These are phyloP conservation scores for Lycodopsis pacificus DNA, from an alignment of 2,797 vertebrate genomes.

Conservation along the genomic window DNA sequence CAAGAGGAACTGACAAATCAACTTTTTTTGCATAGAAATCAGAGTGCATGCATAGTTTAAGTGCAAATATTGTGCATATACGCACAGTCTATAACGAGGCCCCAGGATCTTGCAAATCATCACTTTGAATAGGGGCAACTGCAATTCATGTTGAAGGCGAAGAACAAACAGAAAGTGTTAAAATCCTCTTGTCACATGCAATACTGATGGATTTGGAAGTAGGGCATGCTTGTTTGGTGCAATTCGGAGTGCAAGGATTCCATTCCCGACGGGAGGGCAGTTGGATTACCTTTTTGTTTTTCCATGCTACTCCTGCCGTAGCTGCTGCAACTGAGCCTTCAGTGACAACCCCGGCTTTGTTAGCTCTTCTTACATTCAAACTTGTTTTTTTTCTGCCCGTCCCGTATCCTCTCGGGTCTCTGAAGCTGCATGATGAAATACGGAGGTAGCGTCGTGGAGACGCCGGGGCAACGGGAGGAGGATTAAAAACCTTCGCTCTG, in stretches of 20 bases:
- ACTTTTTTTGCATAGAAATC: background rate
- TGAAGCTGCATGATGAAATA: conserved; percentile 70
- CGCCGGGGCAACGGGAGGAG: conserved; percentile 30
- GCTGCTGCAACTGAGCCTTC: conserved; percentile 43
- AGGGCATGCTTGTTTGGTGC: conserved; percentile 22
- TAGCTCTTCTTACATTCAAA: conserved; percentile 52
- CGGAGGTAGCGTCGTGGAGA: conserved; percentile 49
- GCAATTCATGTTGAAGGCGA: conserved; percentile 14
- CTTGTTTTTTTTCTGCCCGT: conserved; percentile 63
- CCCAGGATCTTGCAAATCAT: background rate
- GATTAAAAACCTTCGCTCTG: conserved; percentile 63
- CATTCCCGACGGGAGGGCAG: conserved; percentile 28
- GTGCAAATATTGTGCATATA: background rate
- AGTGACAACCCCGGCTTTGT: conserved; percentile 39
- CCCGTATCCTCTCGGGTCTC: conserved; percentile 54
- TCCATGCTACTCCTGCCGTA: conserved; percentile 27
- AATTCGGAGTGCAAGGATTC: conserved; percentile 26
- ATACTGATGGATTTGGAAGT: conserved; percentile 30
- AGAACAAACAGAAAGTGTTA: conserved; percentile 25
- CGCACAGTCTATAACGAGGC: background rate
- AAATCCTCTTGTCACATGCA: conserved; percentile 26
- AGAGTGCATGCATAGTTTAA: background rate
- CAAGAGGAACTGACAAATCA: background rate
- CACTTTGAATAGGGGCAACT: conserved; percentile 1
- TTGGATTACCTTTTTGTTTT: conserved; percentile 62